A percentile compares a stretch with the other conserved stretches of the same genome.
Evolutionary conservation across 2,113 vertebrate genomes (phyloP).

Genomic region (Tragelaphus buxtoni): DNA sequence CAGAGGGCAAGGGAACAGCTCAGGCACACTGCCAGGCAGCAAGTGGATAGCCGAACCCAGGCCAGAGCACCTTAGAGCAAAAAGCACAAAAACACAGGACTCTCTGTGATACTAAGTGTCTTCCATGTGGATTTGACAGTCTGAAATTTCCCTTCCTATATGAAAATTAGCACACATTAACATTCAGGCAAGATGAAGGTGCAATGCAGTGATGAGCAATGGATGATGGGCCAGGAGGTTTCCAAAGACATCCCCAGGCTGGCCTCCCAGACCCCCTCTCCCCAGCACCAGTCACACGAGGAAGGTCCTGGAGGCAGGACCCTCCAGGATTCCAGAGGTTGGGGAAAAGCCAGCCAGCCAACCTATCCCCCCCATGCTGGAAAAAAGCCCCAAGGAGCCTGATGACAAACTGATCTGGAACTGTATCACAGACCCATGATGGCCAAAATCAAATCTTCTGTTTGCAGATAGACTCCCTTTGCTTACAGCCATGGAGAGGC

Average conservation of each 20-base stretch:
- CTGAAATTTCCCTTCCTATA: not conserved
- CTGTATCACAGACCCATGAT: not conserved
- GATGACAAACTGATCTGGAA: not conserved
- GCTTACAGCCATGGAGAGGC: not conserved
- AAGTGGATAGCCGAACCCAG: fast-evolving
- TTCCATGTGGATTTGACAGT: not conserved
- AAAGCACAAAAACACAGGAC: fast-evolving
- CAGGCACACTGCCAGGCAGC: not conserved
- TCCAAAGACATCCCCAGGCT: not conserved
- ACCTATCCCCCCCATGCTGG: fast-evolving
- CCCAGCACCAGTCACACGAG: not conserved
- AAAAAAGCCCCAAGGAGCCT: not conserved
- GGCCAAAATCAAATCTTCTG: not conserved
- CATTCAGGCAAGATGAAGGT: not conserved
- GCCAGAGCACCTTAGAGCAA: not conserved
- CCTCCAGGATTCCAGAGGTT: not conserved
- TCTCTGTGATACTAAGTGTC: not conserved
- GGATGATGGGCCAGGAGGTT: not conserved
- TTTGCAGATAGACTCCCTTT: not conserved
- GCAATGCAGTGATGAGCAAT: not conserved
- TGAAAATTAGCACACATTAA: not conserved
- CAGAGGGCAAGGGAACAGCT: not conserved
- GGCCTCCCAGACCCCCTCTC: fast-evolving
- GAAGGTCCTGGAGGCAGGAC: not conserved
- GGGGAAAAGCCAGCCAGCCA: not conserved